A percentile compares a stretch with the other conserved stretches of the same genome.
These are phyloP conservation scores for Synergus gifuensis DNA, from an alignment of 2,888 invertebrate species.

Conservation along the genomic window DNA sequence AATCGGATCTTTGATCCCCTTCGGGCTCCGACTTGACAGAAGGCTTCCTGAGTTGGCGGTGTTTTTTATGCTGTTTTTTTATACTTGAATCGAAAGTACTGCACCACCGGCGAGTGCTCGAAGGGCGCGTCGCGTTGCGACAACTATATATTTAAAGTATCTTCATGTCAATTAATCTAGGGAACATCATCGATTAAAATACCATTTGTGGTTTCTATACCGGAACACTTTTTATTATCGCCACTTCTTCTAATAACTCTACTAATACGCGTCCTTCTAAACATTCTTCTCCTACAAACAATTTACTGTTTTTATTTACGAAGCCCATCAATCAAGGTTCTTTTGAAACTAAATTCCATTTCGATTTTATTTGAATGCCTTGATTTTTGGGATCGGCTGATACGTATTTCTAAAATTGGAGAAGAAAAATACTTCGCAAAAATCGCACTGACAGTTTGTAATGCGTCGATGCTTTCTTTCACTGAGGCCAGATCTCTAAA, in stretches of 20 bases:
- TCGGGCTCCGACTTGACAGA: background rate
- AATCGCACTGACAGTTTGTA: conserved; percentile 14
- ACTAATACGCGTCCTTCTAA: conserved; percentile 44
- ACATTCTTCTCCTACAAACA: conserved; percentile 37
- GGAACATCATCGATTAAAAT: conserved; percentile 81
- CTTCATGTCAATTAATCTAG: conserved; percentile 92
- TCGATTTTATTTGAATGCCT: background rate
- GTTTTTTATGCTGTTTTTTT: conserved; percentile 44
- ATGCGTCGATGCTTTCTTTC: conserved; percentile 39
- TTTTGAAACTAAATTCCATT: conserved; percentile 2
- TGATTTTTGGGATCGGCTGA: conserved; percentile 6
- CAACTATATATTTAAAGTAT: conserved; percentile 69
- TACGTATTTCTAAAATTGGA: background rate
- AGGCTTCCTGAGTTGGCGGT: conserved; percentile 28
- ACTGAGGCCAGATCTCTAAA: conserved; percentile 11
- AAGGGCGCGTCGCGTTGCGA: conserved; percentile 44
- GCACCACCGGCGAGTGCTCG: conserved; percentile 16
- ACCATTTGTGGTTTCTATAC: conserved; percentile 56
- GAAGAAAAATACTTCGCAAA: conserved; percentile 2
- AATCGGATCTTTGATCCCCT: conserved; percentile 8
- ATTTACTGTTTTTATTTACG: background rate
- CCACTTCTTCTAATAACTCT: conserved; percentile 51
- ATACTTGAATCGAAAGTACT: conserved; percentile 39
- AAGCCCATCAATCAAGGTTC: background rate
- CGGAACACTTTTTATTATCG: conserved; percentile 57